Percentiles rank a stretch among this genome's conserved stretches.
phyloP scores from a whole-genome alignment of 2,888 invertebrate species.

The Agrenia bidenticulata region DNA sequence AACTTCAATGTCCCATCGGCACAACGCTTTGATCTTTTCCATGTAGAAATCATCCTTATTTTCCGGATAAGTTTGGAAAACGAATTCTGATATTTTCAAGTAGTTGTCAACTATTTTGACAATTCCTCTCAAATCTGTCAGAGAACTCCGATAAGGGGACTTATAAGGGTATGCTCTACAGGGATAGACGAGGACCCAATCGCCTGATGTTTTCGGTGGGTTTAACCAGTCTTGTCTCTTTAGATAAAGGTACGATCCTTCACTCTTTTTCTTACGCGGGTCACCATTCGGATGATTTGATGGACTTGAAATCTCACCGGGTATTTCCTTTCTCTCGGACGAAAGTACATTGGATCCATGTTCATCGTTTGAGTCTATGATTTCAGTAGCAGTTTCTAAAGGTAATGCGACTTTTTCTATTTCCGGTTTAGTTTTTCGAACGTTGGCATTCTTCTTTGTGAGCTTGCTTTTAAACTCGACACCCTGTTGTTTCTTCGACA shows the following conservation, averaged over 20 bases:
- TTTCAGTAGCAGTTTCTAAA: no score
- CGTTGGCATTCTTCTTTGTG: not conserved
- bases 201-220: conserved; percentile 67
- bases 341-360: no score
- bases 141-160: conserved; percentile 26
- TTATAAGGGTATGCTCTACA: not conserved
- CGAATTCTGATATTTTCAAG: conserved; percentile 25
- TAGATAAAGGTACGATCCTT: not conserved
- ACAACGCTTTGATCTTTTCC: conserved; percentile 21
- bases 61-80: conserved; percentile 23
- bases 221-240: conserved; percentile 65
- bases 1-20: conserved; percentile 29
- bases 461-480: not conserved
- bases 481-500: not conserved
- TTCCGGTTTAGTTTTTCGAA: no score
- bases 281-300: no score
- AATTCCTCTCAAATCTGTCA: conserved; percentile 26
- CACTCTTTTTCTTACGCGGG: no score
- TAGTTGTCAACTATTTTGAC: conserved; percentile 24
- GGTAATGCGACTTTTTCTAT: no score
- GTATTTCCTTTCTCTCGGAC: no score
- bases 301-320: no score
- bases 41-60: conserved; percentile 35
- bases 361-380: no score
- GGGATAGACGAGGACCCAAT: conserved; percentile 77